phyloP scores from a whole-genome alignment of 2,113 vertebrate species.

The Macquaria australasica region DNA sequence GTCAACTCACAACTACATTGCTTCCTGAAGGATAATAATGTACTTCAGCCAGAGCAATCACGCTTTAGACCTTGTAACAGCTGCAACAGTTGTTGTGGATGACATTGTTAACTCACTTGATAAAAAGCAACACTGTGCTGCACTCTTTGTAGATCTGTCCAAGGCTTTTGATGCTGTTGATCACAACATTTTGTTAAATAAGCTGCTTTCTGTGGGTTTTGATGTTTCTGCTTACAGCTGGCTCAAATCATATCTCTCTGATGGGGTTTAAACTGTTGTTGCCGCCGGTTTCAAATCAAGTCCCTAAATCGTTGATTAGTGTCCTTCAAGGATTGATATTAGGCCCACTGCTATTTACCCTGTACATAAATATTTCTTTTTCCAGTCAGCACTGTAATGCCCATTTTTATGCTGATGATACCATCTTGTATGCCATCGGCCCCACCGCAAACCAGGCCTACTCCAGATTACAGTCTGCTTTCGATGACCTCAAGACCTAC shows the following conservation, averaged over 20 bases:
- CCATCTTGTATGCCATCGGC: not conserved
- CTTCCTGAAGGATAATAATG: not conserved
- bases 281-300: not conserved
- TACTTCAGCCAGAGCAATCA: too few species aligned
- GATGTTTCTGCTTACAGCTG: not conserved
- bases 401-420: not conserved
- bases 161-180: not conserved
- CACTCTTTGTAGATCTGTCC: not conserved
- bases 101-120: not conserved
- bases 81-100: not conserved
- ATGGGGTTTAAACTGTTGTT: not conserved
- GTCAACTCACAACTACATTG: not conserved
- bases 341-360: not conserved
- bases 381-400: not conserved
- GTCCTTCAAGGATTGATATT: not conserved
- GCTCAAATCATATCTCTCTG: not conserved
- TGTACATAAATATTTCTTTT: not conserved
- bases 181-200: too few species aligned
- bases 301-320: not conserved
- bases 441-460: not conserved
- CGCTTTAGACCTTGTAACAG: too few species aligned
- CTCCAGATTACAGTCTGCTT: not conserved
- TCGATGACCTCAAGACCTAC: not conserved
- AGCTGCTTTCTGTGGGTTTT: not conserved
- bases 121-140: not conserved